Evolutionary conservation across 1,140 invertebrate species (phyloP).

Genomic region (Pygmarrhopalites habei): DNA sequence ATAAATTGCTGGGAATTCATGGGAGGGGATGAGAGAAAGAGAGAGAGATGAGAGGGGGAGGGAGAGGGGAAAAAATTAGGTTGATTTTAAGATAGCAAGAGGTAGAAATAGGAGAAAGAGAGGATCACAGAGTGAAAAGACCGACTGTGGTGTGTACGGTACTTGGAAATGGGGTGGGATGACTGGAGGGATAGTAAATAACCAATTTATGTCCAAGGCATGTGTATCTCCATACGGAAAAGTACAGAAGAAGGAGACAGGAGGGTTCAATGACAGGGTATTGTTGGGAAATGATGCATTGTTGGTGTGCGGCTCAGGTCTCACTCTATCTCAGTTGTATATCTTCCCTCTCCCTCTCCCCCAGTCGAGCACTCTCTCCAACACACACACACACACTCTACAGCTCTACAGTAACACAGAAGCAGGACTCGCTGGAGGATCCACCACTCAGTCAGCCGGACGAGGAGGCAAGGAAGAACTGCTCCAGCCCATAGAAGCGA

Average conservation of each 20-base stretch:
- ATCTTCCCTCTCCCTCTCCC: not conserved
- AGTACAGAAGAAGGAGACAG: not conserved
- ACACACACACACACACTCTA: not conserved
- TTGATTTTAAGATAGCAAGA: no score
- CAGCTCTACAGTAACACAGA: not conserved
- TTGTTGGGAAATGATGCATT: slow-evolving; percentile 4
- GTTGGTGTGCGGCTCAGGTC: slow-evolving; percentile 3
- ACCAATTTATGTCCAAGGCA: no score
- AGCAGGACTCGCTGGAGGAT: not conserved
- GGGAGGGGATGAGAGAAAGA: not conserved
- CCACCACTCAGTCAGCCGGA: not conserved
- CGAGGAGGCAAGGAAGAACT: not conserved
- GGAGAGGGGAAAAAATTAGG: no score
- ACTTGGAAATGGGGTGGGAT: no score
- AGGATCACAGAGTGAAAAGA: no score
- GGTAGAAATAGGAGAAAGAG: no score
- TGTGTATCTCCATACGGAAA: no score
- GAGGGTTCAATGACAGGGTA: not conserved
- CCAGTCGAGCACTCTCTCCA: not conserved
- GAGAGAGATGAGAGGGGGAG: not conserved
- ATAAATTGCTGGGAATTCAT: not conserved
- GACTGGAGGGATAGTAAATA: no score
- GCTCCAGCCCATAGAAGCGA: not conserved
- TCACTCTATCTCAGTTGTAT: not conserved
- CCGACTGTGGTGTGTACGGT: no score